Base-by-base conservation (phyloP, 2,113 vertebrate species). In the Columba janthina region DNA sequence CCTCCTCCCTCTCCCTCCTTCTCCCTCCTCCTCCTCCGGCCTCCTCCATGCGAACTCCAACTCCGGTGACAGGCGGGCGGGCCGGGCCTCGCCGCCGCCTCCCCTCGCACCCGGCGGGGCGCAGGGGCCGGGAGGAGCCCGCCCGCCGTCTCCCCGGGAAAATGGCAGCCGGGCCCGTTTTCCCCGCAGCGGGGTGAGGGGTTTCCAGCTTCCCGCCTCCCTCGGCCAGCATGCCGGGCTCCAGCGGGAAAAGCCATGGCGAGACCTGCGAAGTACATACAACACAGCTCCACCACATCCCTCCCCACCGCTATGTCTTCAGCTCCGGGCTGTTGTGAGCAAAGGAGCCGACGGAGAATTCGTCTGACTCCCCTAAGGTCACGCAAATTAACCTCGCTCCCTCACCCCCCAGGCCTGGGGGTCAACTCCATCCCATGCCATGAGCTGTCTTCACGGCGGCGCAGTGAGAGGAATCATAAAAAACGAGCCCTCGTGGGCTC, bases 11-110 rank as follows among this genome's bases (percentile, higher is more conserved):
- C 95, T 92, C 96, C 98, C 94, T 50, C 48, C 48, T 22, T 48
- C 95, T 91, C 92, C 90, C 91, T 95, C 93, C 84, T 57, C 93
- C 84, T 57, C 91, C 54, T 92, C 94, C 96, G 94, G 97, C 94
- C 97, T 98, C 97, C 97, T 97, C 96, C 94, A 96, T 93, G 96
- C 96, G 96, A 98, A 97, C 96, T 97, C 92, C 93, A 97, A 96
- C 97, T 98, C 97, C 97, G 93, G 94, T 97, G 97, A 98, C 97
- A 94, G 97, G 96, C 97, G 71, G 93, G 94, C 95, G 82, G 89
- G 96, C 94, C 90, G 80, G 94, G 97, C 95, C 95, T 93, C 85
- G 50, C 95, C 90, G 34, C 65, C 50, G 46, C 19, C 69, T 72
- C 18, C 31, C 69, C 48, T 51, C 67, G 20, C 64, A 22, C 66